A percentile compares a stretch with the other conserved stretches of the same genome.
These are phyloP conservation scores for Pseudachorutes palmiensis DNA, from an alignment of 1,140 invertebrate genomes.

Conservation along the genomic window DNA sequence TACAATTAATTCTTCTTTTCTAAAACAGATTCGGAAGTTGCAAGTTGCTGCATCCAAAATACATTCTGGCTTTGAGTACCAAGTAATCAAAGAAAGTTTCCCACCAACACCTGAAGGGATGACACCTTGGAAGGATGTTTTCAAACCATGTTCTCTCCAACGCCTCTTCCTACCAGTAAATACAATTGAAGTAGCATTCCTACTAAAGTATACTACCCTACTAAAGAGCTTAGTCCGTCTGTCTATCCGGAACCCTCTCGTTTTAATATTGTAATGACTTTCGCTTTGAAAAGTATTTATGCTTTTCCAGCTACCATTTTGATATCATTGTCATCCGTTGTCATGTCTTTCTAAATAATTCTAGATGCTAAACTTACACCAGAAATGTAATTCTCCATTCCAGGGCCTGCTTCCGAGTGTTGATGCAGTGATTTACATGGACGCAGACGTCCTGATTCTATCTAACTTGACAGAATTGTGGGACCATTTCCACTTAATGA, in stretches of 20 bases:
- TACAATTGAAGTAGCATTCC: not conserved
- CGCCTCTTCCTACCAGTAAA: constrained; percentile 7
- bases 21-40: not conserved
- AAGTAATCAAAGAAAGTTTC: not conserved
- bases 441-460: not conserved
- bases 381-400: not conserved
- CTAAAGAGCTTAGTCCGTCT: too few relatives aligned
- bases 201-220: too few relatives aligned
- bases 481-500: not conserved
- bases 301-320: not conserved
- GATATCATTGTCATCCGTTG: not conserved
- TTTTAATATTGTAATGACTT: not conserved
- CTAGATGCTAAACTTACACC: not conserved
- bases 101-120: not conserved
- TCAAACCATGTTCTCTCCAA: constrained; percentile 5
- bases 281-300: not conserved
- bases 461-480: not conserved
- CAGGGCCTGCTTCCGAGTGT: not conserved
- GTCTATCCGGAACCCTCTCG: too few relatives aligned
- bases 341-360: too few relatives aligned
- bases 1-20: not conserved
- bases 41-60: not conserved
- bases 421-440: not conserved
- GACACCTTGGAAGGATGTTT: not conserved
- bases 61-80: not conserved